A percentile compares a stretch with the other conserved stretches of the same genome.
Conservation (phyloP, 2,888 invertebrate genomes). For the Aplocera efformata region DNA sequence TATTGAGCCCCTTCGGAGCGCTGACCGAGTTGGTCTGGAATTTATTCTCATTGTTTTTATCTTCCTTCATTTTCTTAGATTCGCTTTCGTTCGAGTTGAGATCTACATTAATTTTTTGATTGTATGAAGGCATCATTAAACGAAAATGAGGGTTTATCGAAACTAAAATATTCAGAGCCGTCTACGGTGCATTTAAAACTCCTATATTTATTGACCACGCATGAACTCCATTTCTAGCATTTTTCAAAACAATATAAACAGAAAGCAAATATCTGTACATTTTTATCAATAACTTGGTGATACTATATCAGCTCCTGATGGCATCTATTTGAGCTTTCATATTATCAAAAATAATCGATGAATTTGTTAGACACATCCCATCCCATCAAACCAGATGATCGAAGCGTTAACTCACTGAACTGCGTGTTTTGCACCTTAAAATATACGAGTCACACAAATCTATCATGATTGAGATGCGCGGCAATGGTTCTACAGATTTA, state of each 20-base stretch:
- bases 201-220: slow-evolving; percentile 12
- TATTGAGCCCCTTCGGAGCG: slow-evolving; percentile 50
- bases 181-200: slow-evolving; percentile 7
- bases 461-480: slow-evolving; percentile 58
- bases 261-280: slow-evolving; percentile 48
- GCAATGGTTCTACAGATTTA: slow-evolving; percentile 45
- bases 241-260: slow-evolving; percentile 31
- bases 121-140: slow-evolving; percentile 66
- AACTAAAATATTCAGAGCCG: not conserved
- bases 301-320: slow-evolving; percentile 45
- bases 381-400: slow-evolving; percentile 26
- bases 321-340: slow-evolving; percentile 43
- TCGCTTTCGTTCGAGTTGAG: slow-evolving; percentile 60
- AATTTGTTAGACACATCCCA: slow-evolving; percentile 43
- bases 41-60: slow-evolving; percentile 44
- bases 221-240: slow-evolving; percentile 12
- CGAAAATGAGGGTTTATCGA: not conserved
- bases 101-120: slow-evolving; percentile 67
- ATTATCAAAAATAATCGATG: slow-evolving; percentile 43
- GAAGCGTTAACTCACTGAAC: slow-evolving; percentile 50
- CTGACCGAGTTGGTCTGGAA: slow-evolving; percentile 41
- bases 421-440: slow-evolving; percentile 31
- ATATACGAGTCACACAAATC: slow-evolving; percentile 48
- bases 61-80: slow-evolving; percentile 47
- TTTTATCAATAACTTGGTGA: slow-evolving; percentile 46